Base-by-base conservation (phyloP, 2,113 vertebrate species). In the Heterotis niloticus region DNA sequence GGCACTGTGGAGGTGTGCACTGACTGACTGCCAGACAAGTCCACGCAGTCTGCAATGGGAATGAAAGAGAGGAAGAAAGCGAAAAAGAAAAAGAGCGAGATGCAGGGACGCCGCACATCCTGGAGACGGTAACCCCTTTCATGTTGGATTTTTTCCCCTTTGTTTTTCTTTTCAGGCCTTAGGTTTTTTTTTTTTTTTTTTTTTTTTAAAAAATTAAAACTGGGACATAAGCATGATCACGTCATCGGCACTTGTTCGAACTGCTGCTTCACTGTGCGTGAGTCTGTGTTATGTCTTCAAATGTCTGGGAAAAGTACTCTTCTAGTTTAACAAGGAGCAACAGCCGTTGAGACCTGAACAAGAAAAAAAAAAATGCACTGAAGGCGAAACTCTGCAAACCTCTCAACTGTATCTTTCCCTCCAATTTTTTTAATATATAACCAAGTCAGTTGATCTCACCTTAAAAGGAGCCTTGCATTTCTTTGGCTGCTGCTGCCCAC, bases 381-480 rank as follows among this genome's bases (percentile, higher is more conserved):
- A 80, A 81, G 83, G 81, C 83, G 59, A 60, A 62, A 62, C 20
- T 72, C 60, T 81, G 84, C 86, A 69, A 79, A 79, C 54, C 74
- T 72, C 75, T 85, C 65, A 62, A 29, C 28, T 28, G 26, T 75
- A 75, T 11, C 13, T 87, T 84, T 44, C 85, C 74, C 79, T 81
- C 84, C 83, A 64, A 80, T 71, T 75, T 62, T 71, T 57, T 64
- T 62, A 14, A 10, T 23, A 88, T 89, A 84, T 86, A 89, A 87
- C 82, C 56, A 79, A 81, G 82, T 86, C 87, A 88, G 88, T 87
- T 84, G 88, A 87, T 91, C 90, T 88, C 91, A 91, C 91, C 91
- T 90, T 92, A 92, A 93, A 93, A 92, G 91, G 92, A 92, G 88
- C 86, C 85, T 88, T 87, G 81, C 87, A 84, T 88, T 81, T 85